These are phyloP conservation scores for Hyaena hyaena DNA, from an alignment of 2,113 vertebrate genomes.

Conservation along the genomic window DNA sequence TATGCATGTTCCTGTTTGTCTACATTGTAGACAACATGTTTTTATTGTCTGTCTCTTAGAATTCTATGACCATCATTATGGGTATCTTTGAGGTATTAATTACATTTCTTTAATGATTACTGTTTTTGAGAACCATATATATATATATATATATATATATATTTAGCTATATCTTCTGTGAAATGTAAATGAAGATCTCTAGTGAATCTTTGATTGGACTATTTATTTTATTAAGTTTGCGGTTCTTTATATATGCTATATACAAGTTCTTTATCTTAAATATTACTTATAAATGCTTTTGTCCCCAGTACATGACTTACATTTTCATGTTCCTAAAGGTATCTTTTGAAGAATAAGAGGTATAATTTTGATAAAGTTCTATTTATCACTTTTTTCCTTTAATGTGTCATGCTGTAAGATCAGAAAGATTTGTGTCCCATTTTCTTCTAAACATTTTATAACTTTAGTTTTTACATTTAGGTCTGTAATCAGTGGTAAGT, in stretches of 20 bases:
- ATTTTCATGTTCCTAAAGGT: background rate
- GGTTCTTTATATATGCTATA: background rate
- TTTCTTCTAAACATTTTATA: background rate
- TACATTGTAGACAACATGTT: background rate
- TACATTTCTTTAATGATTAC: background rate
- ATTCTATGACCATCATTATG: background rate
- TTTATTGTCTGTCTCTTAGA: background rate
- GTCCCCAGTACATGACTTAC: background rate
- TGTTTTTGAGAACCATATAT: background rate
- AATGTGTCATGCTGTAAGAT: background rate
- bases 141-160: background rate
- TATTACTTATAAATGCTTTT: background rate
- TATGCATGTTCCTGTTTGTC: background rate
- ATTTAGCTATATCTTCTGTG: background rate
- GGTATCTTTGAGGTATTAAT: background rate
- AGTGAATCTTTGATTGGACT: background rate
- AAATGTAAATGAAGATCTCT: background rate
- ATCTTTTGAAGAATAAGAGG: background rate
- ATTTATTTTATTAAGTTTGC: background rate
- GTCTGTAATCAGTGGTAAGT: background rate
- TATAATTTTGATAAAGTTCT: background rate
- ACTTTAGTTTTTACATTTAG: slow-evolving; percentile 1
- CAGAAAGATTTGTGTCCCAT: background rate
- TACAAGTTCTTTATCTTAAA: background rate
- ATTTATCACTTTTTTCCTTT: background rate